These are phyloP conservation scores for Harlomillsia oculata DNA, from an alignment of 1,140 invertebrate genomes.

Conservation along the genomic window DNA sequence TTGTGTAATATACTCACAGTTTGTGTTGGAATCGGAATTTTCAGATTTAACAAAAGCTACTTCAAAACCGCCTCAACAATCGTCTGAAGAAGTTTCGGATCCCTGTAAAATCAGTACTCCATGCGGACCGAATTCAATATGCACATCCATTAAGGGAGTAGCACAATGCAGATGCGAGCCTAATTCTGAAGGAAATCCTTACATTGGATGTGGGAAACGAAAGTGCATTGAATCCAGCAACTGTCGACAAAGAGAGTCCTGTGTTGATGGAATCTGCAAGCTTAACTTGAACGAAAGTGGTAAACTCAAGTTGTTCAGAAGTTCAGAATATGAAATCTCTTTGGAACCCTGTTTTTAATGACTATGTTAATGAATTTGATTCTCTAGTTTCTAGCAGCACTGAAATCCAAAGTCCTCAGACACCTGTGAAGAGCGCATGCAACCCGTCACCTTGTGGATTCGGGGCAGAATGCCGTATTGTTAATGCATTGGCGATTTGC, in stretches of 20 bases:
- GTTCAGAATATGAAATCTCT: not conserved
- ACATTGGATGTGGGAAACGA: not conserved
- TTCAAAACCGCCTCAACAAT: too few species aligned
- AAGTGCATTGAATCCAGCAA: not conserved
- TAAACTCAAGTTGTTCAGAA: not conserved
- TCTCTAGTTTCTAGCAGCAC: not conserved
- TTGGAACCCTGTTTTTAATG: too few species aligned
- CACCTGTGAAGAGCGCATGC: not conserved
- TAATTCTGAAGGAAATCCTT: not conserved
- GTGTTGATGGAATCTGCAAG: not conserved
- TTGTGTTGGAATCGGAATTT: too few species aligned
- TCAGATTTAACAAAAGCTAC: too few species aligned
- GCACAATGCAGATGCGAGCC: not conserved
- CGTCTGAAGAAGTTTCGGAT: not conserved
- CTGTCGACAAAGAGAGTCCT: not conserved
- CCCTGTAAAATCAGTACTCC: slow-evolving; percentile 35
- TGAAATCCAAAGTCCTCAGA: not conserved
- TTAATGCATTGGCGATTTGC: not conserved
- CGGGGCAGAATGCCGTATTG: not conserved
- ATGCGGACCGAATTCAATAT: slow-evolving; percentile 49
- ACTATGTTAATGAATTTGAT: not conserved
- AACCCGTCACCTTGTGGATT: not conserved
- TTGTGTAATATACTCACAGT: too few species aligned
- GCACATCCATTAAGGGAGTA: slow-evolving; percentile 36
- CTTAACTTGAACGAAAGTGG: not conserved